These are phyloP conservation scores for Scaptomyza polygonia DNA, from an alignment of 2,888 invertebrate species.

Conservation along the genomic window DNA sequence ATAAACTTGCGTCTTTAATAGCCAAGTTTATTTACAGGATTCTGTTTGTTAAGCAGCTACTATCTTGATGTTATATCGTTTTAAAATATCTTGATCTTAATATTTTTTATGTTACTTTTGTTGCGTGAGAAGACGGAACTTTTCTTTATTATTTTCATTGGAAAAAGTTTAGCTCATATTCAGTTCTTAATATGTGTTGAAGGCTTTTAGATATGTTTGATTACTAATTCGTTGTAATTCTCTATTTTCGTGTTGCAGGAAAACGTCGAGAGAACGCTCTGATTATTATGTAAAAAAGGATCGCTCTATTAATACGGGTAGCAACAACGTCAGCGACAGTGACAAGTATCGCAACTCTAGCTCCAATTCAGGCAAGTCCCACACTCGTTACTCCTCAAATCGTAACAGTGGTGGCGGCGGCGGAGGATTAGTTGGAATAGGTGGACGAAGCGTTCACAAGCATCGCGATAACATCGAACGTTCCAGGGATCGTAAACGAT, in stretches of 20 bases:
- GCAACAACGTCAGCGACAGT: slow-evolving; percentile 61
- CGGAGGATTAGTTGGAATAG: slow-evolving; percentile 46
- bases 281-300: slow-evolving; percentile 81
- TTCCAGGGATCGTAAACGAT: slow-evolving; percentile 82
- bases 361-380: slow-evolving; percentile 78
- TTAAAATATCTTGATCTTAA: too few species aligned
- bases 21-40: too few species aligned
- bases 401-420: slow-evolving; percentile 70
- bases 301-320: slow-evolving; percentile 55
- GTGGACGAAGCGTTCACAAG: slow-evolving; percentile 70
- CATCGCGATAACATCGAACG: slow-evolving; percentile 79
- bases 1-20: too few species aligned
- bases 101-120: too few species aligned
- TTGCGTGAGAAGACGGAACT: too few species aligned
- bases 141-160: too few species aligned
- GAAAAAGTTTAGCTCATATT: not conserved
- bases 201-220: not conserved
- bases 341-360: slow-evolving; percentile 80
- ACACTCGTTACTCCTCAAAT: slow-evolving; percentile 80
- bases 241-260: slow-evolving; percentile 37
- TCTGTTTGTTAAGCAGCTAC: too few species aligned
- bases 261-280: slow-evolving; percentile 76
- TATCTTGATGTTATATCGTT: too few species aligned
- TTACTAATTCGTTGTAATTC: not conserved
- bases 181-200: not conserved